Percentiles rank a stretch among this genome's conserved stretches.
Evolutionary conservation across 2,113 vertebrate genomes (phyloP).

Genomic region (Gavia stellata): DNA sequence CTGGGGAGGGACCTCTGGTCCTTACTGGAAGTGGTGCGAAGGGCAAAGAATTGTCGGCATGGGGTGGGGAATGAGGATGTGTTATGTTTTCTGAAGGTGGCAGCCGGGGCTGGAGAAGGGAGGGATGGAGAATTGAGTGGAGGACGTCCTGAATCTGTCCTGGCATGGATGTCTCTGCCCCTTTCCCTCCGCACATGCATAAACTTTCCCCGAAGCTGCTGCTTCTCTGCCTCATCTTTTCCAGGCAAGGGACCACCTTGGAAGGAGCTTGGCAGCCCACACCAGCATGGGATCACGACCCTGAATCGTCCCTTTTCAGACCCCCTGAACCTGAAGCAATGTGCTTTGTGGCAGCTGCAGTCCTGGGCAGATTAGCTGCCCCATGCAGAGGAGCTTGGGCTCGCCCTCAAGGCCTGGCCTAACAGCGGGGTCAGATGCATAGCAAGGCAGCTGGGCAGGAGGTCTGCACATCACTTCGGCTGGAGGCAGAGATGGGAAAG

Average conservation of each 20-base stretch:
- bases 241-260: conserved; percentile 41
- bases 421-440: not conserved
- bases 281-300: conserved; percentile 69
- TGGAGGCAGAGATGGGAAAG: not conserved
- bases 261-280: conserved; percentile 68
- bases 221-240: not conserved
- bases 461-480: not conserved
- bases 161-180: not conserved
- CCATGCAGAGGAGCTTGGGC: not conserved
- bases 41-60: not conserved
- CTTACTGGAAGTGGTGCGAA: not conserved
- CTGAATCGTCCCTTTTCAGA: conserved; percentile 82
- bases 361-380: conserved; percentile 63
- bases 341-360: conserved; percentile 85
- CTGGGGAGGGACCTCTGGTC: not conserved
- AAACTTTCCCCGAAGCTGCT: not conserved
- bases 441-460: not conserved
- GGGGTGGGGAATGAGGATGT: not conserved
- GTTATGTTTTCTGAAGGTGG: not conserved
- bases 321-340: conserved; percentile 91
- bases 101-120: not conserved
- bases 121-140: not conserved
- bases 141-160: not conserved
- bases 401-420: not conserved
- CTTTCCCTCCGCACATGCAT: not conserved